Base-by-base conservation (phyloP, 2,888 invertebrate genomes). In the Cheilosia soror region DNA sequence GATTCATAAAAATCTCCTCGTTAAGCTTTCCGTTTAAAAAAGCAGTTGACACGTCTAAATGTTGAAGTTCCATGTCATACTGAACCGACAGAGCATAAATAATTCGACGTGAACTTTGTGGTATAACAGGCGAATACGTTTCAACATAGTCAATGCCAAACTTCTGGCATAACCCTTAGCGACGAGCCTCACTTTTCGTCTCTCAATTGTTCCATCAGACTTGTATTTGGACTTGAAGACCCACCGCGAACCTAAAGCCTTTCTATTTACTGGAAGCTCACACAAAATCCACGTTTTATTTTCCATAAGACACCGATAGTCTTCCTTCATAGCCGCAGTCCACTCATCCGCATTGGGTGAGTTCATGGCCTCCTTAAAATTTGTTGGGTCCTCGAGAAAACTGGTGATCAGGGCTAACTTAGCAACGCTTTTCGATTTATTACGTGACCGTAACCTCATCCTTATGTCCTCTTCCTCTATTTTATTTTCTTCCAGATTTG, bases 321-420 rank as follows among this genome's bases (percentile, higher is more conserved):
- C 89, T 51, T 84, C 76, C 37, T 88, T 60, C 87, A 89, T 88
- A 13, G 88, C 60, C 4, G 2, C 13, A 33, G 2, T 7, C 71
- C 62, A 62, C 5, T 72, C 53, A 33, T 25, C 11, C 6, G 44
- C 62, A 63, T 73, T 4, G 4, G 55, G 33, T 49, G 63, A 63
- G 25, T 63, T 68, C 42, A 29, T 57, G 20, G 33, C 33, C 58
- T 82, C 20, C 33, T 55, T 31, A 33, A 75, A 75, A 57, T 20
- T 42, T 2, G 11, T 42, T 20, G 51, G 60, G 29, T 66, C 33
- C 47, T 15, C 60, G 27, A 47, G 33, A 33, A 33, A 33, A 33
- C 9, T 33, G 3, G 33, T 9, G 33, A 9, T 33, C 7, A 33
- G 33, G 3, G 33, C 9, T 33, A 33, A 33, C 33, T 33, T 9